Evolutionary conservation across 2,888 invertebrate genomes (phyloP).

Genomic region (Azorinus chamasolen): DNA sequence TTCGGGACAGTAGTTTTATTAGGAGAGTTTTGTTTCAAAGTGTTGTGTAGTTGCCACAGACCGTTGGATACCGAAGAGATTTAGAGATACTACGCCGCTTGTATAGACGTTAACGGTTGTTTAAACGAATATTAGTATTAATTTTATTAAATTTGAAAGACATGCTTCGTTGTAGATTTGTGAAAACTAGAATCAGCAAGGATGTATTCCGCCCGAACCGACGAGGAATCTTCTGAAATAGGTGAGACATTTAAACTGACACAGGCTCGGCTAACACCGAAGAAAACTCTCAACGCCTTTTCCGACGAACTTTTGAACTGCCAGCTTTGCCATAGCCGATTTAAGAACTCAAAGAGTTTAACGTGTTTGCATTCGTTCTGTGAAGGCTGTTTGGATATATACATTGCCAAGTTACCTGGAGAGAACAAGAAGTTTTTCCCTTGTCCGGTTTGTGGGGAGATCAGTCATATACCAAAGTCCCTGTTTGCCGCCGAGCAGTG

Average conservation of each 20-base stretch:
- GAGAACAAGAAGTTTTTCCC: constrained; percentile 49
- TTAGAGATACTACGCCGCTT: no score
- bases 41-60: no score
- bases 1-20: no score
- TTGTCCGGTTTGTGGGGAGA: constrained; percentile 56
- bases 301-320: constrained; percentile 60
- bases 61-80: no score
- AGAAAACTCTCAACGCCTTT: constrained; percentile 52
- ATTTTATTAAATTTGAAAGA: no score
- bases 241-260: constrained; percentile 61
- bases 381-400: constrained; percentile 59
- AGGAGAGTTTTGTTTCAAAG: no score
- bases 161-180: no score
- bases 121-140: no score
- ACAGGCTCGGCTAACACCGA: constrained; percentile 39
- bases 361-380: constrained; percentile 60
- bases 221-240: constrained; percentile 27
- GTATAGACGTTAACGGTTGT: no score
- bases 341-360: constrained; percentile 60
- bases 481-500: background rate
- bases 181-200: no score
- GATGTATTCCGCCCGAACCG: no score
- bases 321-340: constrained; percentile 60
- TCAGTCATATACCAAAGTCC: constrained; percentile 44
- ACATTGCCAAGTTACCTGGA: constrained; percentile 57